Base-by-base conservation (phyloP, 2,113 vertebrate genomes). In the Lophius piscatorius region DNA sequence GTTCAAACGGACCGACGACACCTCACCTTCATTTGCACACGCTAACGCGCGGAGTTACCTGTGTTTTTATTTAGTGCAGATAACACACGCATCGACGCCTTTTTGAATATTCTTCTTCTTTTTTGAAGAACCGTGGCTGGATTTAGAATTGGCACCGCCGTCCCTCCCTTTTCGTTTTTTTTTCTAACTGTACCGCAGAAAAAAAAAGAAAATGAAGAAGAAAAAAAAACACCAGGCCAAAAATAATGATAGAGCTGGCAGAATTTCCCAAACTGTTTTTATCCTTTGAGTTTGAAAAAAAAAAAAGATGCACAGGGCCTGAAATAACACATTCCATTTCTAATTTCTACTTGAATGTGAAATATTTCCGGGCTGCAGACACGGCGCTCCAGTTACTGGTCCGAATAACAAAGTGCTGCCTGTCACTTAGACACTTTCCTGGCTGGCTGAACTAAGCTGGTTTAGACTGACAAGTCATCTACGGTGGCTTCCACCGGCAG, bases 361-460 rank as follows among this genome's bases (percentile, higher is more conserved):
- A 85, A 88, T 88, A 83, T 89, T 91, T 89, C 70, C 71, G 67
- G 79, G 55, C 58, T 4, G 75, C 63, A 56, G 76, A 82, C 83
- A 59, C 68, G 80, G 78, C 78, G 84, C 80, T 82, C 76, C 73
- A 69, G 83, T 80, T 90, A 88, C 83, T 88, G 91, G 88, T 87
- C 89, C 87, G 80, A 81, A 83, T 89, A 91, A 90, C 85, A 88
- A 82, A 83, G 80, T 82, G 87, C 82, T 64, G 88, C 87, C 89
- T 88, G 88, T 88, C 89, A 88, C 79, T 89, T 81, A 83, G 83
- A 86, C 87, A 85, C 88, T 90, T 89, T 86, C 70, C 88, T 91
- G 90, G 89, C 89, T 90, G 87, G 90, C 80, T 91, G 84, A 92
- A 68, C 91, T 92, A 92, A 91, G 91, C 91, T 90, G 90, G 84